These are phyloP conservation scores for Lepidonotus clava DNA, from an alignment of 2,888 invertebrate genomes.

Conservation along the genomic window DNA sequence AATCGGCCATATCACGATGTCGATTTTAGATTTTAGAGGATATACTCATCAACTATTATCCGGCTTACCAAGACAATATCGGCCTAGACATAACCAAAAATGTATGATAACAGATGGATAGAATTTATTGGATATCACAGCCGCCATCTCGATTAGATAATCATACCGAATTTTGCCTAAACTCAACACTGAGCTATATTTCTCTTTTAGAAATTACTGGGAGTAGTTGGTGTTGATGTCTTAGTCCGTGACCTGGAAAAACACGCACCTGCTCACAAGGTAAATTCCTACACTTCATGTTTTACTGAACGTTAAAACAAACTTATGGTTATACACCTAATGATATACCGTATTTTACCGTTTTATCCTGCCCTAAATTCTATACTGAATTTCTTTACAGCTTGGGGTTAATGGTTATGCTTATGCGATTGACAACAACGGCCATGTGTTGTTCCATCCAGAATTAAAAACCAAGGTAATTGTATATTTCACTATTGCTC, in stretches of 20 bases:
- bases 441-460: slow-evolving; percentile 31
- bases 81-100: too few species aligned
- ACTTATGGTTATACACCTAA: background rate
- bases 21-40: too few species aligned
- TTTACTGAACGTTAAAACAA: background rate
- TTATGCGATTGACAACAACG: slow-evolving; percentile 38
- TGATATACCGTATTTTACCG: background rate
- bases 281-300: background rate
- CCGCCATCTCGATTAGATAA: too few species aligned
- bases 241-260: slow-evolving; percentile 37
- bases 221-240: slow-evolving; percentile 33
- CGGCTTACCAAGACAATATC: too few species aligned
- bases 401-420: slow-evolving; percentile 41
- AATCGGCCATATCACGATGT: too few species aligned
- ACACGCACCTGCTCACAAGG: slow-evolving; percentile 51
- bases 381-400: background rate
- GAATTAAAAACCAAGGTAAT: slow-evolving; percentile 21
- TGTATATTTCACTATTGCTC: background rate
- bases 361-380: background rate
- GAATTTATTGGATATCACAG: too few species aligned
- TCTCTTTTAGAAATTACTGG: slow-evolving; percentile 5
- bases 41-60: too few species aligned
- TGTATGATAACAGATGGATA: too few species aligned
- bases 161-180: too few species aligned
- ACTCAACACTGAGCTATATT: background rate